phyloP scores from a whole-genome alignment of 2,113 vertebrate genomes.

The Phoxinus phoxinus region DNA sequence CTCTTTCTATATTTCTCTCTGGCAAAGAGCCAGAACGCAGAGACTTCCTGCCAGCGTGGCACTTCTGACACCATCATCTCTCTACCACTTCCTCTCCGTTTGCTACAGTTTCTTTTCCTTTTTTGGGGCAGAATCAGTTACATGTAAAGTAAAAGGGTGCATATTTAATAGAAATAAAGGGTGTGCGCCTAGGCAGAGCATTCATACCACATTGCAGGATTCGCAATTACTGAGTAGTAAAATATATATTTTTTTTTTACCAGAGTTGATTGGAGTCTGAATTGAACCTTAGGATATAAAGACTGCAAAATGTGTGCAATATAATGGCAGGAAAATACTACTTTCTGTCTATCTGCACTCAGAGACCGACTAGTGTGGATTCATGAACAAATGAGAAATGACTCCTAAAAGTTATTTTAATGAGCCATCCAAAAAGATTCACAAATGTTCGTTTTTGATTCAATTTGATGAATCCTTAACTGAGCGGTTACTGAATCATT shows the following conservation, averaged over 20 bases:
- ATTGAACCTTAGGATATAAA: background rate
- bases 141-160: background rate
- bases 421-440: background rate
- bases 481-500: background rate
- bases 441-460: background rate
- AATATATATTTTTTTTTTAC: background rate
- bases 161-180: background rate
- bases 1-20: conserved; percentile 43
- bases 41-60: conserved; percentile 80
- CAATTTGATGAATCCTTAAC: background rate
- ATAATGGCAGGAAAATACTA: background rate
- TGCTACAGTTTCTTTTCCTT: conserved; percentile 38
- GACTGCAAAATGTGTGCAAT: background rate
- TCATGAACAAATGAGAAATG: background rate
- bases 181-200: background rate
- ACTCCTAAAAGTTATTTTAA: background rate
- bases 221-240: background rate
- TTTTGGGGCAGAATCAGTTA: background rate
- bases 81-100: conserved; percentile 58
- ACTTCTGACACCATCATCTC: conserved; percentile 69
- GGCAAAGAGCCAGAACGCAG: conserved; percentile 69
- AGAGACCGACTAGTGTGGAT: background rate
- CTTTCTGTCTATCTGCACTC: background rate
- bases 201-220: background rate
- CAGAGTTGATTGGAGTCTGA: background rate